Evolutionary conservation across 2,888 invertebrate genomes (phyloP).

Genomic region (Panopea generosa): DNA sequence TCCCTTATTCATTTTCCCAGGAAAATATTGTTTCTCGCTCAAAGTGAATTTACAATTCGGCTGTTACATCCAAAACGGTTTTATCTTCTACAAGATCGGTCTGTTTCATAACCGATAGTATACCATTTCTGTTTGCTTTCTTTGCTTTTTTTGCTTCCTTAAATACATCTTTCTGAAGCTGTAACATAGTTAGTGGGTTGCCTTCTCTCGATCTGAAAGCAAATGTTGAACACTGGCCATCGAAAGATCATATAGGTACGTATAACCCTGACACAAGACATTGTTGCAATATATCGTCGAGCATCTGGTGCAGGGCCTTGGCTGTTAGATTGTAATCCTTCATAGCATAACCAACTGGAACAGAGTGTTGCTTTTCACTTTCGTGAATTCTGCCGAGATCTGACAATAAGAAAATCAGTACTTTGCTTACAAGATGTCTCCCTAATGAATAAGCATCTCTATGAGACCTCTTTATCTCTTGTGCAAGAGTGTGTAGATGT

Average conservation of each 20-base stretch:
- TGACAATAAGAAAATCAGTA: conserved; percentile 42
- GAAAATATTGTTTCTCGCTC: not conserved
- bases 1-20: not conserved
- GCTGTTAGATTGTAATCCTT: conserved; percentile 53
- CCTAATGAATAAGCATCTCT: no score
- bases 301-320: conserved; percentile 11
- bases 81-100: conserved; percentile 6
- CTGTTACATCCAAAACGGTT: not conserved
- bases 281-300: conserved; percentile 17
- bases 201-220: conserved; percentile 25
- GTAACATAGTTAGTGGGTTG: conserved; percentile 33
- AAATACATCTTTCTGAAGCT: conserved; percentile 44
- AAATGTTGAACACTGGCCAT: conserved; percentile 45
- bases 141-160: not conserved
- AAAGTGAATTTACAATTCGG: not conserved
- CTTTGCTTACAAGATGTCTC: no score
- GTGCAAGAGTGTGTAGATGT: no score
- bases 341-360: conserved; percentile 45
- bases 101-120: not conserved
- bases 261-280: conserved; percentile 36
- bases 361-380: conserved; percentile 12
- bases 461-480: no score
- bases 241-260: conserved; percentile 40
- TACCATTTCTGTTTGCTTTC: not conserved
- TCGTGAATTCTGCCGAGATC: conserved; percentile 32